Conservation (phyloP, 2,113 vertebrate species). For the Podarcis muralis region DNA sequence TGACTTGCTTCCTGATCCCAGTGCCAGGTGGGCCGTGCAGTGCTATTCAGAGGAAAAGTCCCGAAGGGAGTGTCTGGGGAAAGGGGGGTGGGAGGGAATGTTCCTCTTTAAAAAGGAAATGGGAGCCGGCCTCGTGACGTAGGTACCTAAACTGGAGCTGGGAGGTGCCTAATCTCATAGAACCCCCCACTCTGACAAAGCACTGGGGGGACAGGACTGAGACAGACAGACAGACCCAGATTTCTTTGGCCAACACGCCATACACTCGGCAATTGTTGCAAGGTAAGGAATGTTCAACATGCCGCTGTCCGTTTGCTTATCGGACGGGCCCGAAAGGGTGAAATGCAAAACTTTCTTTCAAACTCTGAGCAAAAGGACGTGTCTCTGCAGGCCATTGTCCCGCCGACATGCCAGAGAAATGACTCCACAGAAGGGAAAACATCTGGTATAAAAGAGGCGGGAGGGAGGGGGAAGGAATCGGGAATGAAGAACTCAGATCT, state of each 20-base stretch:
- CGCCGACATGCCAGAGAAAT: neutral
- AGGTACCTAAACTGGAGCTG: conserved; percentile 16
- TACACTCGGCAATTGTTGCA: neutral
- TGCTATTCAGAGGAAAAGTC: conserved; percentile 35
- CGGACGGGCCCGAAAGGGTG: neutral
- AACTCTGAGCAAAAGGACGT: neutral
- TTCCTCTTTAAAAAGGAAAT: conserved; percentile 22
- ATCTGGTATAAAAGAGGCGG: neutral
- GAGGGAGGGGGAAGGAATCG: neutral
- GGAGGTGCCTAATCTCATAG: neutral
- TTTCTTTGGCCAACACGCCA: neutral
- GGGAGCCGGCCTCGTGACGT: neutral
- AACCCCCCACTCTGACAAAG: neutral
- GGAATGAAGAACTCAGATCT: neutral
- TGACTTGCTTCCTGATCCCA: accelerated
- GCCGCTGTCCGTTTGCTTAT: no score
- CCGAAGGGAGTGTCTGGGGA: conserved; percentile 16
- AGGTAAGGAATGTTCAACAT: conserved; percentile 28
- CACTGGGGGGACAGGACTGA: neutral
- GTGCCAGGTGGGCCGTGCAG: conserved; percentile 37
- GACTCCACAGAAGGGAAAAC: neutral
- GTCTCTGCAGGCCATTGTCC: accelerated
- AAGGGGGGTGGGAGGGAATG: neutral
- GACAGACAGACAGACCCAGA: conserved; percentile 1
- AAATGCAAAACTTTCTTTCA: no score